Evolutionary conservation across 2,113 vertebrate species (phyloP).

Genomic region (Pholis gunnellus): DNA sequence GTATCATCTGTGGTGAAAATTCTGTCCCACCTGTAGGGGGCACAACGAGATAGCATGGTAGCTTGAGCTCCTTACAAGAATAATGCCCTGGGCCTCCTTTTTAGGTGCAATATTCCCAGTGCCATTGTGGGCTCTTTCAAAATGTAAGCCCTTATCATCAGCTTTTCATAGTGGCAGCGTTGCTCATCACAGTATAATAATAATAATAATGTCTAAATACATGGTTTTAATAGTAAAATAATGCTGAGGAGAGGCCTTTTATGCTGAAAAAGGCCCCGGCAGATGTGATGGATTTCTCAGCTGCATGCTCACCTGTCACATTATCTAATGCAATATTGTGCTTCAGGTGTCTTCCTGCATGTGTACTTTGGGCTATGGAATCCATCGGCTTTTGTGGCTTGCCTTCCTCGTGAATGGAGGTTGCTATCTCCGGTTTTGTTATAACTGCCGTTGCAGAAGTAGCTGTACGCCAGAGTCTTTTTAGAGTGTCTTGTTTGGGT

Average conservation of each 20-base stretch:
- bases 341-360: not conserved
- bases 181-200: not conserved
- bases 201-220: not conserved
- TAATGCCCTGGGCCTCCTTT: not conserved
- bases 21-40: conserved; percentile 16
- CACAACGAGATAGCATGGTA: not conserved
- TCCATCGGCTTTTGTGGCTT: conserved; percentile 11
- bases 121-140: not conserved
- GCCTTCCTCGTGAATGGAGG: not conserved
- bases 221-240: not conserved
- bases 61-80: not conserved
- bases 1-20: not conserved
- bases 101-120: conserved; percentile 5
- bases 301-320: conserved; percentile 51
- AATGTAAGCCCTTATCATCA: not conserved
- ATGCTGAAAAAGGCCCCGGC: not conserved
- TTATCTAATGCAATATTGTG: conserved; percentile 17
- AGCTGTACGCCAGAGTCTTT: not conserved
- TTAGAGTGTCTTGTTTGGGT: not conserved
- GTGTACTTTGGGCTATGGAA: not conserved
- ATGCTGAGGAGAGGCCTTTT: not conserved
- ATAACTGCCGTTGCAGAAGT: not conserved
- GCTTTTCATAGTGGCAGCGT: not conserved
- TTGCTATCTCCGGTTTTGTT: conserved; percentile 8
- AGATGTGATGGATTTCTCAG: not conserved